Evolutionary conservation across 2,888 invertebrate species (phyloP).

Genomic region (Drosophila sordidula): DNA sequence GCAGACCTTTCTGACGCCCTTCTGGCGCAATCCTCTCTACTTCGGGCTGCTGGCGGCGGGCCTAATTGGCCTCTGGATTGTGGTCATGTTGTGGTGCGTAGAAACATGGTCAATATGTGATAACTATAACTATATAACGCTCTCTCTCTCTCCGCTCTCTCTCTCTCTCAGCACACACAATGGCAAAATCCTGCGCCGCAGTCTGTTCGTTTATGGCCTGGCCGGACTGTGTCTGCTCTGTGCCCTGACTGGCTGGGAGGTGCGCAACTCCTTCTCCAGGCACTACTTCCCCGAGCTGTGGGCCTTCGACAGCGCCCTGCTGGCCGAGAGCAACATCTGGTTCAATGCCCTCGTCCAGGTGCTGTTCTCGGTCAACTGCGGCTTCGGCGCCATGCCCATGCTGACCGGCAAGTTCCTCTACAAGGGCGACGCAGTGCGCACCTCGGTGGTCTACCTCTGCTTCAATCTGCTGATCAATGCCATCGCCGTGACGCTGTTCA

Average conservation of each 20-base stretch:
- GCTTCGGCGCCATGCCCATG: slow-evolving; percentile 84
- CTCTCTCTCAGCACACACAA: slow-evolving; percentile 83
- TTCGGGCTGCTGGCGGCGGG: slow-evolving; percentile 84
- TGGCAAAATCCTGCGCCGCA: slow-evolving; percentile 83
- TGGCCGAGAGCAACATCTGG: slow-evolving; percentile 83
- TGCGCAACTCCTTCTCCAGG: slow-evolving; percentile 81
- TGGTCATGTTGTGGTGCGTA: slow-evolving; percentile 83
- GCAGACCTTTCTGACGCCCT: slow-evolving; percentile 84
- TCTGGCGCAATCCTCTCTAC: slow-evolving; percentile 85
- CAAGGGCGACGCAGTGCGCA: slow-evolving; percentile 85
- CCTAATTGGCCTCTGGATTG: slow-evolving; percentile 84
- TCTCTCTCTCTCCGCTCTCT: neutral
- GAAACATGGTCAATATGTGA: too few species aligned
- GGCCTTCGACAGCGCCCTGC: slow-evolving; percentile 72
- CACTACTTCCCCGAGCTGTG: slow-evolving; percentile 83
- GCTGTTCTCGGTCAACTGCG: slow-evolving; percentile 84
- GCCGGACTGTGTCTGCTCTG: slow-evolving; percentile 80
- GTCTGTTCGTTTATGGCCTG: slow-evolving; percentile 82
- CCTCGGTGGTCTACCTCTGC: slow-evolving; percentile 84
- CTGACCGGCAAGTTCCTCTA: slow-evolving; percentile 85
- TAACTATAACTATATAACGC: too few species aligned
- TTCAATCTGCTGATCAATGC: slow-evolving; percentile 84
- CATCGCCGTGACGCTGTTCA: slow-evolving; percentile 84
- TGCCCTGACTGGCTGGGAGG: slow-evolving; percentile 83
- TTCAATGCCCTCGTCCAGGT: slow-evolving; percentile 85